Base-by-base conservation (phyloP, 2,797 vertebrate species). In the Salarias fasciatus region DNA sequence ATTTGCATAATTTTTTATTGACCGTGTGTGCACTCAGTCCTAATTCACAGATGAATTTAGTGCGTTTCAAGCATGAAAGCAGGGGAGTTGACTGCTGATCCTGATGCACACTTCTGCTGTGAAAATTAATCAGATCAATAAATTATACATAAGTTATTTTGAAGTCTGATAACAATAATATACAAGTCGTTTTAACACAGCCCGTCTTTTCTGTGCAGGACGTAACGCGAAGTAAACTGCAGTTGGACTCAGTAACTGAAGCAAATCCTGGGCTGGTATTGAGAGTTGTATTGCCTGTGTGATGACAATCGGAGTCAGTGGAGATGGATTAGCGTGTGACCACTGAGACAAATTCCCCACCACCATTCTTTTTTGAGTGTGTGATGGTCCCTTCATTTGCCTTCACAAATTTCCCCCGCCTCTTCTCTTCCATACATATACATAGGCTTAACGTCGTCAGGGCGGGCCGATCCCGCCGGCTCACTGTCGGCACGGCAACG, bases 401-500 rank as follows among this genome's bases (percentile, higher is more conserved):
- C 33, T 9, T 9, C 36, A 10, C 4, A 11, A 38, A 38, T 35
- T 6, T 12, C 50, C 46, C 40, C 18, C 62, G 44, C 24, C 60
- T 8, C 33, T 49, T 41, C 61, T 35, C 56, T 72, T 66, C 56
- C 57, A 74, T 80, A 80, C 84, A 80, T 84, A 84, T 62, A 82
- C 77, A 83, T 79, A 84, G 47, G 82, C 83, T 90, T 91, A 89
- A 79, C 52, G 40, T 79, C 37, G 60, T 71, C 84, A 77, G 72
- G 82, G 79, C 66, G 66, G 82, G 72, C 69, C 82, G 41, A 82
- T 86, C 89, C 85, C 67, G 62, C 69, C 65, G 69, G 75, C 80
- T 79, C 80, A 64, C 86, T 59, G 89, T 90, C 86, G 88, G 85
- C 89, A 87, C 82, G 80, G 89, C 88, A 91, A 88, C 90, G 11